phyloP scores from a whole-genome alignment of 30 jellyfish, hydroid and myxozoan genomes.

The Pelagia noctiluca region DNA sequence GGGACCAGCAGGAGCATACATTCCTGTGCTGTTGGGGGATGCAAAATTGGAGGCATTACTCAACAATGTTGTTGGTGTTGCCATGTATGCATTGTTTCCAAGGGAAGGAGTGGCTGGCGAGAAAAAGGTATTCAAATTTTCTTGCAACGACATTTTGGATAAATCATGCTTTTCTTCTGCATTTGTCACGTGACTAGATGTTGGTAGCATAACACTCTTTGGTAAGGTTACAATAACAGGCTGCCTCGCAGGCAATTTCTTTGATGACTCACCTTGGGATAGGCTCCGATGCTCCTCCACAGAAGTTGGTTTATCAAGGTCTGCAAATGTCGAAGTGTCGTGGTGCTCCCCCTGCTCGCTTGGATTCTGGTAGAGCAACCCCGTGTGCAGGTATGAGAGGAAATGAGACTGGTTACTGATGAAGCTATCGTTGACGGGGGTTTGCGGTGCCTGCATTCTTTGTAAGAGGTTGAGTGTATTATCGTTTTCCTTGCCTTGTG shows the following conservation, averaged over 20 bases:
- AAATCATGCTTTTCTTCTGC: neutral
- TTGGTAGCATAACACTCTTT: constrained; percentile 66
- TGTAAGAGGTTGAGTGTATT: neutral
- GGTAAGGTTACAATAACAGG: constrained; percentile 63
- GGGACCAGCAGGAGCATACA: constrained; percentile 59
- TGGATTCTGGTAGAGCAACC: neutral
- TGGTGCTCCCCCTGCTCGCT: neutral
- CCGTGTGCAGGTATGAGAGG: neutral
- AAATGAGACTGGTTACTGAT: neutral
- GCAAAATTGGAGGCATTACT: constrained; percentile 31
- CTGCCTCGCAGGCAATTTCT: too few relatives aligned
- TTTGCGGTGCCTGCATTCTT: constrained; percentile 11
- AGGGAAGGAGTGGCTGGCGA: constrained; percentile 67
- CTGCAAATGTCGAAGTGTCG: neutral
- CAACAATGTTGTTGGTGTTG: constrained; percentile 53
- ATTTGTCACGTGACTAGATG: constrained; percentile 27
- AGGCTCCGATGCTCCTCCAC: too few relatives aligned
- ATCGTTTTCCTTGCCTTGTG: constrained; percentile 64
- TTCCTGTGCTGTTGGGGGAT: constrained; percentile 44
- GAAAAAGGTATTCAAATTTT: constrained; percentile 22
- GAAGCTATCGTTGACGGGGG: constrained; percentile 35
- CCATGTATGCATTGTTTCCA: constrained; percentile 33
- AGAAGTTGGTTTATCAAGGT: neutral
- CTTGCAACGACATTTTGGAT: neutral
- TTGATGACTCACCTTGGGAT: too few relatives aligned